phyloP scores from a whole-genome alignment of 2,888 invertebrate species.

The Drosophila seclusa region DNA sequence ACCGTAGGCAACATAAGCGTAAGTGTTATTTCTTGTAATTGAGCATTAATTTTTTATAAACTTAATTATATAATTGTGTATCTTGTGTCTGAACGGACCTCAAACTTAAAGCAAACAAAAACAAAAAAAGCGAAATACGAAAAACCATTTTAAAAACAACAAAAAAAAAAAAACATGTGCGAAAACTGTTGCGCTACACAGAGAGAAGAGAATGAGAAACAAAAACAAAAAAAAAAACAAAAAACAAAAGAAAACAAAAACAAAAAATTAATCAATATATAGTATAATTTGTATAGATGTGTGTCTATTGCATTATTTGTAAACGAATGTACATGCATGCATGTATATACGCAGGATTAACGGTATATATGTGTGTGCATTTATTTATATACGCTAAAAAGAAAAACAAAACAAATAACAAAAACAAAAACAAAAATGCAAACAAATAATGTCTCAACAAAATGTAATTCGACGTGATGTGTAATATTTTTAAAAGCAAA shows the following conservation, averaged over 20 bases:
- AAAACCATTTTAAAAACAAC: constrained; percentile 40
- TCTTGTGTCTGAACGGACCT: constrained; percentile 81
- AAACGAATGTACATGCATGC: constrained; percentile 73
- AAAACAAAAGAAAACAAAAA: constrained; percentile 35
- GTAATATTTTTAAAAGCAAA: constrained; percentile 84
- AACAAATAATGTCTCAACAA: constrained; percentile 66
- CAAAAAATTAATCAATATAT: constrained; percentile 71
- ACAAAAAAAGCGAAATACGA: constrained; percentile 29
- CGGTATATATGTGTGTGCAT: constrained; percentile 71
- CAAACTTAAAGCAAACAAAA: constrained; percentile 57
- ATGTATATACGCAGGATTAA: constrained; percentile 28
- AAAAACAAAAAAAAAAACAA: constrained; percentile 25
- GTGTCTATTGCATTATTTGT: constrained; percentile 84
- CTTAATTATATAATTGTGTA: constrained; percentile 76
- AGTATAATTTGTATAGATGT: constrained; percentile 84
- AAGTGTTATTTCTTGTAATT: constrained; percentile 83
- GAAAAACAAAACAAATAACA: constrained; percentile 27
- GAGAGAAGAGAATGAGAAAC: constrained; percentile 54
- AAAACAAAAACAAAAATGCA: constrained; percentile 8
- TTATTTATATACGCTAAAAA: constrained; percentile 75
- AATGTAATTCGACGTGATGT: constrained; percentile 83
- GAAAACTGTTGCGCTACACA: constrained; percentile 33
- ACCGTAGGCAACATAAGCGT: constrained; percentile 70
- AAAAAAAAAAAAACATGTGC: constrained; percentile 39
- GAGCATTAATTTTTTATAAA: constrained; percentile 77